Evolutionary conservation across 1,140 invertebrate species (phyloP), one percentile per base, ranked within the genome.

Genomic region (Bradynema listronoti): DNA sequence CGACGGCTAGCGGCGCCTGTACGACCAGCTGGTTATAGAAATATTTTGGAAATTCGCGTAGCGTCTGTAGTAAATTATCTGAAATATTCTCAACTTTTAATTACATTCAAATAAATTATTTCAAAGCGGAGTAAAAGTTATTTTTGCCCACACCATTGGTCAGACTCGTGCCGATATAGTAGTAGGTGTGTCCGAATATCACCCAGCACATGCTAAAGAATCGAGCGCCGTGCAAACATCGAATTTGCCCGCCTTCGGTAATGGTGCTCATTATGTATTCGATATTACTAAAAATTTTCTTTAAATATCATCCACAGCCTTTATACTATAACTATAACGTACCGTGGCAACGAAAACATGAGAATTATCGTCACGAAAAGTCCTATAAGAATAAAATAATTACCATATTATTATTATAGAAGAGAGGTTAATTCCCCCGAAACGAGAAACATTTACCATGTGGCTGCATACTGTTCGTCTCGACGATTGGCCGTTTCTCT

Each of bases 11-110:
- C 16, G 75, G 72, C 4, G 75, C 75, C 32, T 75, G 67, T 27
- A 78, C 74, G 36, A 77, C 77, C 4, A 77, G 56, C 55, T 77
- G 74, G 62, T 78, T 77, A 58, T 75, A 71, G 41, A 78, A 77
- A 22, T 61, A 57, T 55, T 71, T 61, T 3, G 74, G 76, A 50
- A 77, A 77, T 27, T 70, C 66, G 36, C 61, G 68, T 22, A 77
- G 46, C 19, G 74, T 77, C 41, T 70, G 74, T 22, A 75, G 53
- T 6, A 76, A 54, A 57, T 75, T 75, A 45, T 75, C 72, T 71
- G 24, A 1, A 71, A 50, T 19, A 7, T 9, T 47, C 11, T 9
- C 36, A 19, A 39, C 36, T 19, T 19, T 19, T 39, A 11, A 11
- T 19, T 39, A 39, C 36, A 39, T 11, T 39, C 36, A 19, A n/a